Evolutionary conservation across 2,888 invertebrate genomes (phyloP), one percentile per base, ranked within the genome.

Genomic region (Salticus scenicus): DNA sequence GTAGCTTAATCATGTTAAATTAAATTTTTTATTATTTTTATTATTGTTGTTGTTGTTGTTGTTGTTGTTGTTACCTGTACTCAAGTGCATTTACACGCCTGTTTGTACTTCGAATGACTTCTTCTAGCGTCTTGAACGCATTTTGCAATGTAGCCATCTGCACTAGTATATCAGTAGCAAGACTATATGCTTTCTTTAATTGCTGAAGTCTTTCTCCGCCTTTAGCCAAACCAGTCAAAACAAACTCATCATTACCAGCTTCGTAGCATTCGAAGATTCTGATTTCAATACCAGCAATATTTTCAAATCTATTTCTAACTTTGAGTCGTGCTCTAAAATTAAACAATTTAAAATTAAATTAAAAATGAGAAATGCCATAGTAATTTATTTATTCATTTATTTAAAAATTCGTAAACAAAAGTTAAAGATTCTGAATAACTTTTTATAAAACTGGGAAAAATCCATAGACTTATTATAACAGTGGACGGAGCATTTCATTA

Each of bases 111-210:
- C 37, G 72, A 42, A 84, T 84, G 1, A 64, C 27, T n/a, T 78
- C 78, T 24, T 84, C 84, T 17, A 84, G 73, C 0, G 76, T 30
- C n/a, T 20, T 14, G 20, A 84, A 84, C 10, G 84, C 70, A n/a
- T 73, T 74, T 14, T 84, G 84, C n/a, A 84, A 51, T 10, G 78
- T 79, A 17, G 84, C 84, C 33, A 84, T 17, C 10, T 84, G 69
- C 0, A 78, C 79, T 12, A 84, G 57, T 7, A 78, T 74, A 27
- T 84, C 73, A 0, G 67, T 72, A 7, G 78, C 84, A 33, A 67
- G 47, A 10, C 37, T n/a, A n/a, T 73, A 84, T 0, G 78, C 72
- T 37, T 67, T 64, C 24, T 84, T 84, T 0, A 84, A 30, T 7
- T 42, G 30, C 20, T 8, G 0, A 37, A 84, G 7, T 28, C 57